Percentiles rank a stretch among this genome's conserved stretches.
Conservation (phyloP, 2,888 invertebrate genomes). For the Stramonita haemastoma region DNA sequence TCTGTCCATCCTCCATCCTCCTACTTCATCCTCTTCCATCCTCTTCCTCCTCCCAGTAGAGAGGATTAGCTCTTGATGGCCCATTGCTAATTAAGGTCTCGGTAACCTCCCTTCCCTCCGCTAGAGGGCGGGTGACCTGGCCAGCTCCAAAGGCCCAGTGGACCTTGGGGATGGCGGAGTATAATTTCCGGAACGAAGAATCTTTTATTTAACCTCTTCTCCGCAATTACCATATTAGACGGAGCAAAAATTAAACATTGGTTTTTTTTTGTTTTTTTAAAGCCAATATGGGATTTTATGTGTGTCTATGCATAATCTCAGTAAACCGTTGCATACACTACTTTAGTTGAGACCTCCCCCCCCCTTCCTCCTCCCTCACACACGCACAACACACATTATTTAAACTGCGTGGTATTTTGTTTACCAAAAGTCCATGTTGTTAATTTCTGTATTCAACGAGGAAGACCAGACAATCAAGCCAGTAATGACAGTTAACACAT, state of each 20-base stretch:
- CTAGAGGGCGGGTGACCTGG: background rate
- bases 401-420: too few relatives aligned
- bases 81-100: slow-evolving; percentile 26
- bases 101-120: slow-evolving; percentile 3
- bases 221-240: background rate
- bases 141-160: background rate
- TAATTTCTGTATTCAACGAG: too few relatives aligned
- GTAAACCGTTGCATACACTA: too few relatives aligned
- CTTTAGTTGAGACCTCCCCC: too few relatives aligned
- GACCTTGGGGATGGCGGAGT: background rate
- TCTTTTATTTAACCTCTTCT: background rate
- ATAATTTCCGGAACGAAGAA: slow-evolving; percentile 4
- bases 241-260: background rate
- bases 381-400: background rate
- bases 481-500: too few relatives aligned
- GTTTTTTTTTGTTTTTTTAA: background rate
- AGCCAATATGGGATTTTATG: background rate
- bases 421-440: too few relatives aligned
- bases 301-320: too few relatives aligned
- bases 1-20: background rate
- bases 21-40: background rate
- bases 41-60: background rate
- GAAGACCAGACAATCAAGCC: too few relatives aligned
- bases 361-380: background rate
- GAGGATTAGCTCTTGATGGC: slow-evolving; percentile 28